phyloP scores from a whole-genome alignment of 2,888 invertebrate genomes.

The Lithophane leautieri region DNA sequence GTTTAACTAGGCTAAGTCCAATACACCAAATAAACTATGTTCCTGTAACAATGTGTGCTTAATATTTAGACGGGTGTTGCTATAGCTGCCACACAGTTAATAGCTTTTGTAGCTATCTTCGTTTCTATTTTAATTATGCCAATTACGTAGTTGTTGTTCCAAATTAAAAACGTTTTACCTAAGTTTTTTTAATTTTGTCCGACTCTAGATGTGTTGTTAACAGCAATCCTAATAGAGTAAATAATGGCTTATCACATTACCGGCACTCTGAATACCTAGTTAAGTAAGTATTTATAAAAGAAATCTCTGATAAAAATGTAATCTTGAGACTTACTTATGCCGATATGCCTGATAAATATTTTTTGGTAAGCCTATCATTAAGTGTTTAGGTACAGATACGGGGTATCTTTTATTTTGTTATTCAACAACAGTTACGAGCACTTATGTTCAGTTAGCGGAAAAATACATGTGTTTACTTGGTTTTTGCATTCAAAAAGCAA shows the following conservation, averaged over 20 bases:
- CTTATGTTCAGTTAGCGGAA: background rate
- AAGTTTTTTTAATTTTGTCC: too few relatives aligned
- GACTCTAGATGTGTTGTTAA: too few relatives aligned
- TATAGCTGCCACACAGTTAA: background rate
- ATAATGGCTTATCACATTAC: background rate
- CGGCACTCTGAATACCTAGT: background rate
- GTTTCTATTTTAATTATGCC: background rate
- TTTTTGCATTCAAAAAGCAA: background rate
- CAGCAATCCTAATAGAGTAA: background rate
- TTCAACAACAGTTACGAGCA: background rate
- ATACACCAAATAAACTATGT: background rate
- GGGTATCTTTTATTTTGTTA: constrained; percentile 38
- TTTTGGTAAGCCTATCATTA: constrained; percentile 35
- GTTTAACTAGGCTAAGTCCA: too few relatives aligned
- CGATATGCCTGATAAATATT: constrained; percentile 30
- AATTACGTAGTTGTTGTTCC: too few relatives aligned
- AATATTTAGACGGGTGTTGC: background rate
- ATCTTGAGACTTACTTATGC: too few relatives aligned
- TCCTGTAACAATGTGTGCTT: background rate
- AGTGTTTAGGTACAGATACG: constrained; percentile 20
- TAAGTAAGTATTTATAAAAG: background rate
- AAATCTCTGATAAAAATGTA: background rate
- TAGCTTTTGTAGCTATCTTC: background rate
- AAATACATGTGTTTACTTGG: constrained; percentile 3
- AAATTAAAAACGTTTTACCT: too few relatives aligned